Evolutionary conservation across 2,888 invertebrate genomes (phyloP), one percentile per base, ranked within the genome.

Genomic region (Galerucella calmariensis): DNA sequence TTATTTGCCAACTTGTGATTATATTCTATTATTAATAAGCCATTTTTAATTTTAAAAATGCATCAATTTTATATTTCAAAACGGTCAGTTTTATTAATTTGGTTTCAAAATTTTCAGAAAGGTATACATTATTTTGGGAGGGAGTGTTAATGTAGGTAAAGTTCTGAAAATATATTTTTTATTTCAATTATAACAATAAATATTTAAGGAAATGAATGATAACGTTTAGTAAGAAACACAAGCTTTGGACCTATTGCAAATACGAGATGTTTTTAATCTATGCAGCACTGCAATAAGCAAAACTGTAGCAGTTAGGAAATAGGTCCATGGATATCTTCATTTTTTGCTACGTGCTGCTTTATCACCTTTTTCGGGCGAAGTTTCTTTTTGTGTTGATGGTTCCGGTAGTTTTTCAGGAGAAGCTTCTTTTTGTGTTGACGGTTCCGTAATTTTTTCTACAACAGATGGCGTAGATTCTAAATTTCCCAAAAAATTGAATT

Each of bases 381-480:
- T 75, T 78, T 83, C 79, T 16, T 53, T 35, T 56, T 73, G 16
- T 27, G 74, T 53, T 24, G 74, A 75, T 70, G 80, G 71, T 73
- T 79, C 72, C 75, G 80, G 78, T 79, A 86, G 82, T 80, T 86
- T 86, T 74, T 82, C 77, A 75, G 75, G 20, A 62, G 79, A 75
- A 78, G 78, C 77, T 78, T 83, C 79, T 16, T 53, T 20, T 61
- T 73, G 27, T 35, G 74, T 51, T 24, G 74, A 75, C 70, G 80
- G 72, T 73, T 79, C 72, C 75, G 80, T 79, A 79, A 86, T 82
- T 80, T 86, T 86, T 73, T 87, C 88, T 73, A 77, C 76, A 48
- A 75, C 46, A 16, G 78, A 68, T 20, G 80, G 77, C 67, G 78
- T 78, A 74, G 77, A 71, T 67, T 79, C 81, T 81, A 77, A 74